These are phyloP conservation scores for Brachyistius frenatus DNA, from an alignment of 2,113 vertebrate species.

Conservation along the genomic window DNA sequence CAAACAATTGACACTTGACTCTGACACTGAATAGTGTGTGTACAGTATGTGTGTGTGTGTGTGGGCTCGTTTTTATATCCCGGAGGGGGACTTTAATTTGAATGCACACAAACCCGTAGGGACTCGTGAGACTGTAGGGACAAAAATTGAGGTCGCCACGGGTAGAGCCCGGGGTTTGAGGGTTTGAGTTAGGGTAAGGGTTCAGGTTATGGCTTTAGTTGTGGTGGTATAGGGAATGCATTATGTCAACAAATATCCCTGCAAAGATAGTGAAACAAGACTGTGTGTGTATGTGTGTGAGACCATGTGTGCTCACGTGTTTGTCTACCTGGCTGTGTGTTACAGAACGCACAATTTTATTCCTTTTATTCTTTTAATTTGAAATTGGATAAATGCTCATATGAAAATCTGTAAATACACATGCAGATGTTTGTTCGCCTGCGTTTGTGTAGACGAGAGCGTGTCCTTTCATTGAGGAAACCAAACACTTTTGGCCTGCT, in stretches of 20 bases:
- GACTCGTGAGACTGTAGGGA: too few species aligned
- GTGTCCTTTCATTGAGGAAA: conserved; percentile 29
- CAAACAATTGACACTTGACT: conserved; percentile 63
- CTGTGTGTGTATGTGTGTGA: background rate
- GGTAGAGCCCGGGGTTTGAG: too few species aligned
- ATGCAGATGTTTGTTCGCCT: background rate
- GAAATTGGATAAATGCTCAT: background rate
- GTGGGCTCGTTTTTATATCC: too few species aligned
- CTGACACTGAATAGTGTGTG: conserved; percentile 47
- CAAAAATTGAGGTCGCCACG: too few species aligned
- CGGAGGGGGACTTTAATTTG: too few species aligned
- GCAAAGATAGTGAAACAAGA: too few species aligned
- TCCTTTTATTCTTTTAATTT: background rate
- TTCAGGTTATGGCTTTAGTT: too few species aligned
- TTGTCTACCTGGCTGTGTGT: background rate
- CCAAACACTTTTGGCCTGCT: conserved; percentile 41
- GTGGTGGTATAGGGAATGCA: too few species aligned
- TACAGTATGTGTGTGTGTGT: background rate
- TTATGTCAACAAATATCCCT: too few species aligned
- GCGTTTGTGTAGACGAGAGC: background rate
- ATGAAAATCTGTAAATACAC: background rate
- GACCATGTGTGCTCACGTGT: background rate
- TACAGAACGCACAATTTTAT: background rate
- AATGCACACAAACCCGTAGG: too few species aligned
- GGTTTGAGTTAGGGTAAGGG: too few species aligned